Percentiles rank a stretch among this genome's conserved stretches.
phyloP scores from a whole-genome alignment of 2,113 vertebrate genomes.

The Oenanthe oenanthe region DNA sequence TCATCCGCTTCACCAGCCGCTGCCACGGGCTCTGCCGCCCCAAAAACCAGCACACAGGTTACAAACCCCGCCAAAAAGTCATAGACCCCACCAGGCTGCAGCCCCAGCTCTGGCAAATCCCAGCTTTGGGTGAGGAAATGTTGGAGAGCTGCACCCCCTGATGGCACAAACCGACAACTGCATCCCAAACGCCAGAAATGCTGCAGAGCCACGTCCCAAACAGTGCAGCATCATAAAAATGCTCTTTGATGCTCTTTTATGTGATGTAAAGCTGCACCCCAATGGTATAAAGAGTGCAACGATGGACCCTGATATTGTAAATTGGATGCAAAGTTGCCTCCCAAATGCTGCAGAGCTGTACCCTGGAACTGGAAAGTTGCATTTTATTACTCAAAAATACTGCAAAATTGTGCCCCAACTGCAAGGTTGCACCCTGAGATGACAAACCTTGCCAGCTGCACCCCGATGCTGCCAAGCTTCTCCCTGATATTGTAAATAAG shows the following conservation, averaged over 20 bases:
- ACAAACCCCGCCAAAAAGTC: accelerated
- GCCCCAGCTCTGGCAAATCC: background rate
- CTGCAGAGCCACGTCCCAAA: background rate
- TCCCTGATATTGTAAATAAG: background rate
- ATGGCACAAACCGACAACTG: background rate
- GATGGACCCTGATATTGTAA: accelerated
- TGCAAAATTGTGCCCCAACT: background rate
- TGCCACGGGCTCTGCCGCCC: slow-evolving; percentile 86
- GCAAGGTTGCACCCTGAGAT: accelerated
- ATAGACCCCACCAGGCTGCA: accelerated
- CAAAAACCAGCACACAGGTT: accelerated
- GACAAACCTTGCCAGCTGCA: background rate
- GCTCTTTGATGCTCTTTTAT: too few relatives aligned
- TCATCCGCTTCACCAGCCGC: slow-evolving; percentile 92
- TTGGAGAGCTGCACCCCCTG: background rate
- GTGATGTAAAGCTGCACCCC: background rate
- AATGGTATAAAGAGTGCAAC: accelerated
- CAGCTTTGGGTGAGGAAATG: accelerated
- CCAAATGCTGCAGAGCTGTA: background rate
- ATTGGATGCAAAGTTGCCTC: accelerated
- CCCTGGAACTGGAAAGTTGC: too few relatives aligned
- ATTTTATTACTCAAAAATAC: background rate
- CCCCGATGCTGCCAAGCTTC: background rate
- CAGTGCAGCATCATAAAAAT: accelerated
- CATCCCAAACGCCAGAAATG: accelerated